These are phyloP conservation scores for Imbricaverruca yamaguchii DNA, from an alignment of 2,888 invertebrate species.

Conservation along the genomic window DNA sequence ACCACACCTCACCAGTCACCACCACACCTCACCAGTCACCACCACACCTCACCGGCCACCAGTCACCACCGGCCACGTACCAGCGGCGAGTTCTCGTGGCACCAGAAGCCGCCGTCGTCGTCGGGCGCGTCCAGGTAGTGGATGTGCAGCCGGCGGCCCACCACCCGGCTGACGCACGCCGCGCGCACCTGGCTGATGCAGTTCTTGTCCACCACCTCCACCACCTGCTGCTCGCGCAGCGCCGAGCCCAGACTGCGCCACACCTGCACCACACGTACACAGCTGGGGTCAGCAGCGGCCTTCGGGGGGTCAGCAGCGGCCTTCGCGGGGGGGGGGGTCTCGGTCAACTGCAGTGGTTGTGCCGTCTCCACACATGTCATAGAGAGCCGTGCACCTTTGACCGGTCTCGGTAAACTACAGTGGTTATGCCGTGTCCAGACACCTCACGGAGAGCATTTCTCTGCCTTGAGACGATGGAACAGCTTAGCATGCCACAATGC, in stretches of 20 bases:
- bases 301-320: no score
- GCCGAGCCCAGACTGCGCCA: neutral
- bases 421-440: no score
- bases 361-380: no score
- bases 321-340: neutral
- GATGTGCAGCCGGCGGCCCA: conserved; percentile 85
- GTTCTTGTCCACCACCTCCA: conserved; percentile 95
- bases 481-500: no score
- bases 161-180: conserved; percentile 79
- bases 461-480: no score
- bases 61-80: neutral
- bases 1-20: no score
- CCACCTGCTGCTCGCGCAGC: conserved; percentile 64
- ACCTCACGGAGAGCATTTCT: no score
- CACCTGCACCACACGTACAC: neutral
- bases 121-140: conserved; percentile 76
- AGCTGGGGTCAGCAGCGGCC: no score
- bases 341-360: no score
- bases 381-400: no score
- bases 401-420: no score
- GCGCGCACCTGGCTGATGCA: conserved; percentile 82
- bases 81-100: conserved; percentile 73
- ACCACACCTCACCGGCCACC: neutral
- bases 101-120: conserved; percentile 82
- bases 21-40: no score